Base-by-base conservation (phyloP, 2,797 vertebrate genomes). In the Epinephelus awoara region DNA sequence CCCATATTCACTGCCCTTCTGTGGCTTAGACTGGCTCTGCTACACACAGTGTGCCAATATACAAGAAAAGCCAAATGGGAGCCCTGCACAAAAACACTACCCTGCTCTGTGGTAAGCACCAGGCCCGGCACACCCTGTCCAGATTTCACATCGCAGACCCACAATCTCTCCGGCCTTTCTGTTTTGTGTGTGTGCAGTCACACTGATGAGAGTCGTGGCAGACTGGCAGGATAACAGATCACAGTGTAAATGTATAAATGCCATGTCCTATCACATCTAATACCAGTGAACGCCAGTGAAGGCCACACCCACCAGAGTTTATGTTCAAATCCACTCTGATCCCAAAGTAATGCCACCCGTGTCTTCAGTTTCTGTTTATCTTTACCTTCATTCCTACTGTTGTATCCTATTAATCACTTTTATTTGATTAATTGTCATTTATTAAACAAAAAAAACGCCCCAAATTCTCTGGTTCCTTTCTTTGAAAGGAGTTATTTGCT, bases 101-200 rank as follows among this genome's bases (percentile, higher is more conserved):
- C 80, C 88, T 88, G 80, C 81, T 86, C 86, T 94, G 93, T 85
- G 93, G 93, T 64, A 38, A 88, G 83, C 34, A 61, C 57, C 90
- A 79, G 87, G 63, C 81, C 85, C 50, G 87, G 68, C 90, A 91
- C 93, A 86, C 92, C 87, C 92, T 86, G 91, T 69, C 59, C 86
- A 77, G 73, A 73, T 72, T 74, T 88, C 80, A 78, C 80, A 82
- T 84, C 29, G 18, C 65, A 75, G 74, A 75, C 62, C 85, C 67
- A 57, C 86, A 72, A 81, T 86, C 83, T 66, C 71, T 83, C 14
- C 54, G n/a, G 77, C 55, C 79, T 61, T 44, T 54, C 69, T 56
- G 66, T 25, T 9, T 2, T 58, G 34, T 69, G 62, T 21, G 19
- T 61, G 62, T 63, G 72, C 56, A 75, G 25, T 81, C 72, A 47